Percentiles rank a stretch among this genome's conserved stretches.
These are phyloP conservation scores for Halcyon smyrnensis DNA, from an alignment of 2,797 vertebrate genomes.

Conservation along the genomic window DNA sequence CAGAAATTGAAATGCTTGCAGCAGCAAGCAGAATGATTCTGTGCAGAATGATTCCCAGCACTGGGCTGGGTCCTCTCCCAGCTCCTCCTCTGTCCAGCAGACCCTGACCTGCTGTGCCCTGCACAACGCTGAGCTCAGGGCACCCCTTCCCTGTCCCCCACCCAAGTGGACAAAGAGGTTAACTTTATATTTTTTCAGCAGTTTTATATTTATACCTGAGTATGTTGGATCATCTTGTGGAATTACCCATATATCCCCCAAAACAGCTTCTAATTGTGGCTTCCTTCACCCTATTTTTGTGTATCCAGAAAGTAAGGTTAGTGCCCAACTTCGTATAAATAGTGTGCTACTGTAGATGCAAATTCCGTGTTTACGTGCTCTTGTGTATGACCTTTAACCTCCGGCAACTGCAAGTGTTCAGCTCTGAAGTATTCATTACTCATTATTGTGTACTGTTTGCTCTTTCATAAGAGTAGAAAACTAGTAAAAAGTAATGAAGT, in stretches of 20 bases:
- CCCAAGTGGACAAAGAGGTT: background rate
- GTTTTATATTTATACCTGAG: background rate
- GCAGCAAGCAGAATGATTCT: too few species aligned
- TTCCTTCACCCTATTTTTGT: background rate
- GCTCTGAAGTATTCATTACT: constrained; percentile 27
- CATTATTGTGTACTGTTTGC: constrained; percentile 39
- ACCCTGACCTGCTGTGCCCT: accelerated
- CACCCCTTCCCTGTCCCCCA: background rate
- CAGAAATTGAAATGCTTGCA: background rate
- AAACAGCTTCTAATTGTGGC: accelerated
- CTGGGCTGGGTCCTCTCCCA: background rate
- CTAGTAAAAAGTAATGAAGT: constrained; percentile 54
- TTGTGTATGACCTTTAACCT: background rate
- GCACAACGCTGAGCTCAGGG: accelerated
- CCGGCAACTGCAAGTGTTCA: background rate
- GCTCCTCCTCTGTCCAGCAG: background rate
- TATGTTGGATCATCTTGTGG: background rate
- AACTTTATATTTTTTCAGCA: background rate
- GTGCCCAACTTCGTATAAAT: background rate
- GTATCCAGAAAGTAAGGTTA: background rate
- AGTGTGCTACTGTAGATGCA: background rate
- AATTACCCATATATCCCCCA: background rate
- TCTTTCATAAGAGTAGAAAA: background rate
- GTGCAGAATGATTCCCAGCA: too few species aligned
- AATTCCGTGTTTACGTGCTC: background rate